Base-by-base conservation (phyloP, 2,797 vertebrate species). In the Nannoperca australis region DNA sequence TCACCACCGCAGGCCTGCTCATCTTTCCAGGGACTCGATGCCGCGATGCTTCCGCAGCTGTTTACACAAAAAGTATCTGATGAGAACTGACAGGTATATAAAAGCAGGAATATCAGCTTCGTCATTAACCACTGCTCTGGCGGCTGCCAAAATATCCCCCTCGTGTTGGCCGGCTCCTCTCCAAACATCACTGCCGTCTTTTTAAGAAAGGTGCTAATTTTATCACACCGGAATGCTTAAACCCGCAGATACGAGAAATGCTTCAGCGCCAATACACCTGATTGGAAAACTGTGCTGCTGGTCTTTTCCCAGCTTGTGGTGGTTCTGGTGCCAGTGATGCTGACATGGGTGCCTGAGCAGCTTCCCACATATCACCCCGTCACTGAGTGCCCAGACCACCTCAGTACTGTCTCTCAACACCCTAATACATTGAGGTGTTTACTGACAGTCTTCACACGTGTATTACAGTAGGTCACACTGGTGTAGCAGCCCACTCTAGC, bases 1-100 rank as follows among this genome's bases (percentile, higher is more conserved):
- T 64, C 68, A 56, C 45, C 56, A 11, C 59, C 4, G 45, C 53
- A 34, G 45, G 34, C 63, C 87, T 85, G 88, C 81, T 93, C 86
- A 68, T 89, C 93, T 91, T 92, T 86, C 89, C 89, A 73, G 70
- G 55, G 40, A 75, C 85, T 50, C 12, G 7, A 38, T 36, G 20
- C 62, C n/a, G 7, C 30, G 54, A 5, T 72, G 77, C 74, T 69
- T 70, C 36, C 36, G 4, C 13, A 10, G 24, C 66, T 38, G 54
- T 73, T 85, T 94, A 95, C 87, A 88, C 85, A 88, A 86, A 95
- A 94, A 91, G 61, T 89, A 78, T 73, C 76, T 91, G 93, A 92
- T 92, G 89, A 93, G 88, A 94, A 93, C 87, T 94, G 95, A 95
- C 94, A 94, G 90, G 92, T 92, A 78, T 93, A 94, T 96, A 96